Evolutionary conservation across 2,888 invertebrate species (phyloP), one percentile per base, ranked within the genome.

Genomic region (Sipha maydis): DNA sequence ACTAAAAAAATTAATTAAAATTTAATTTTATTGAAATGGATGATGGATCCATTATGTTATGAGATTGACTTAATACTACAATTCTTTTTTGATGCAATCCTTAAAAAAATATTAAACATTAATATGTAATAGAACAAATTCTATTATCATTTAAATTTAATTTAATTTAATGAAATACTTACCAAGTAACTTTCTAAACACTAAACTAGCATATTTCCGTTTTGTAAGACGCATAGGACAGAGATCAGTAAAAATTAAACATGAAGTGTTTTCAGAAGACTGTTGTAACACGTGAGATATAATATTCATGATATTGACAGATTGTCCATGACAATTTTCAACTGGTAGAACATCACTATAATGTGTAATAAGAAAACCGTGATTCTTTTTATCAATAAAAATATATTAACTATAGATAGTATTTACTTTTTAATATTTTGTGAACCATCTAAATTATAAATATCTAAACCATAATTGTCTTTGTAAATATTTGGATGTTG

Each of bases 171-270:
- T 41, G 3, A 38, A 75, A 73, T 80, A 73, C 80, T 80, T 28
- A 86, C 86, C 25, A 0, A 86, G 21, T 75, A 86, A 25, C 25
- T 71, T 14, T 31, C 21, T 19, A 1, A 86, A 73, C 14, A 86
- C 79, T 80, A 21, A 31, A 80, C 34, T 31, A 56, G 73, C 86
- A 73, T 73, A n/a, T 80, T 61, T 80, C 14, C 86, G n/a, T 28
- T 41, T 73, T 41, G 86, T 80, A 38, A 73, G 0, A 28, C 41
- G 61, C 14, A 56, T 28, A 56, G 86, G 86, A 31, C 86, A 86
- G 11, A 86, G 17, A 73, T 86, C 71, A 31, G 86, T 86, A 80
- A 86, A 80, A 41, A 67, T 28, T 31, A 85, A 77, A 76, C 1
- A n/a, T 17, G 28, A 41, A 31, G 21, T 28, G 28, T 85, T 76